Evolutionary conservation across 1,140 invertebrate genomes (phyloP).

Genomic region (Scaptomyza pallida): DNA sequence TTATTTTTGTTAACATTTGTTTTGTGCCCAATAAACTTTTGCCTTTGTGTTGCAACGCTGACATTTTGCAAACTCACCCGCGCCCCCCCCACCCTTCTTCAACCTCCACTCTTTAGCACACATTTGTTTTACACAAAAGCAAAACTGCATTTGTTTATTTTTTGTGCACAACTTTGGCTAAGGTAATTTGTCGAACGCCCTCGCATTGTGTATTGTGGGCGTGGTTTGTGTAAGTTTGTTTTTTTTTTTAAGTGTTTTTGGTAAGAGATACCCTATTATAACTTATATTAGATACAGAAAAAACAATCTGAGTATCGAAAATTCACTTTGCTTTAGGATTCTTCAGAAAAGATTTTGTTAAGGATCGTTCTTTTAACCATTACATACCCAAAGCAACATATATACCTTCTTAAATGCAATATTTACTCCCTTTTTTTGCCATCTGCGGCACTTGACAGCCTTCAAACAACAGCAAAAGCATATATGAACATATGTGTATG

Average conservation of each 20-base stretch:
- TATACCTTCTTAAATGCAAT: background rate
- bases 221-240: background rate
- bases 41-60: conserved; percentile 49
- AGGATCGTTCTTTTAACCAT: no score
- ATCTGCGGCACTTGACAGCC: conserved; percentile 27
- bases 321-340: no score
- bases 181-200: conserved; percentile 64
- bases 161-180: conserved; percentile 52
- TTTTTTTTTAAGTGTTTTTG: background rate
- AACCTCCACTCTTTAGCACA: conserved; percentile 8
- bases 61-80: conserved; percentile 33
- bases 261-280: background rate
- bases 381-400: background rate
- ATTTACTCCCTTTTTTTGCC: conserved; percentile 4
- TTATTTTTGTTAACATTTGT: conserved; percentile 27
- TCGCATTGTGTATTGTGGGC: conserved; percentile 15
- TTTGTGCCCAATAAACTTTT: conserved; percentile 49
- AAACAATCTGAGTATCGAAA: no score
- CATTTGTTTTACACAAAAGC: conserved; percentile 50
- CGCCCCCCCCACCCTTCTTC: background rate
- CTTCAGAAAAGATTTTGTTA: no score
- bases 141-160: conserved; percentile 46
- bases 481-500: background rate
- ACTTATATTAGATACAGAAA: no score
- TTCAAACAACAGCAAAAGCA: conserved; percentile 18